Percentiles rank a stretch among this genome's conserved stretches.
phyloP scores from a whole-genome alignment of 2,113 vertebrate genomes.

The Nyctereutes procyonoides region DNA sequence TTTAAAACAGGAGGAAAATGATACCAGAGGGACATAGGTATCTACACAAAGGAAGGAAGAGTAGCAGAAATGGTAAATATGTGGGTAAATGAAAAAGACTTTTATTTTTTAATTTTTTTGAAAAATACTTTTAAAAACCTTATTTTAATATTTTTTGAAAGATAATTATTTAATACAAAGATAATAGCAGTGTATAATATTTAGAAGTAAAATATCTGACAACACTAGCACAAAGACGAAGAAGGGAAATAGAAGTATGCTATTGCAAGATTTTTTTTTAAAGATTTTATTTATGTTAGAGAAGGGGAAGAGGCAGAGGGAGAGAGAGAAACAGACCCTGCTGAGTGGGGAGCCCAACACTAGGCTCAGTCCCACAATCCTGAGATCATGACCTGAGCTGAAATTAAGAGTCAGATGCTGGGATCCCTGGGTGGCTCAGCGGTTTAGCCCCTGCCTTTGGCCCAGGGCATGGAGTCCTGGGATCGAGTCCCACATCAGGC shows the following conservation, averaged over 20 bases:
- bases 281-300: not conserved
- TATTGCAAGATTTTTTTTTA: not conserved
- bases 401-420: not conserved
- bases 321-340: not conserved
- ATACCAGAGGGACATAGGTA: not conserved
- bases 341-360: not conserved
- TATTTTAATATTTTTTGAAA: not conserved
- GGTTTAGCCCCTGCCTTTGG: too few species aligned
- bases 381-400: not conserved
- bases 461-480: too few species aligned
- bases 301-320: not conserved
- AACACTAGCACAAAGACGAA: not conserved
- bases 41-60: not conserved
- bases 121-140: not conserved
- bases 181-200: not conserved
- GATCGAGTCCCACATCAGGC: too few species aligned
- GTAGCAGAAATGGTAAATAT: not conserved
- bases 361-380: not conserved
- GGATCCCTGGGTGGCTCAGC: too few species aligned
- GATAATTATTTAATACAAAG: not conserved
- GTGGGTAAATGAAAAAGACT: not conserved
- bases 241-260: not conserved
- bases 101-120: not conserved
- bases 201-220: conserved; percentile 1
- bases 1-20: not conserved